Evolutionary conservation across 2,797 vertebrate species (phyloP).

Genomic region (Falco concolor): DNA sequence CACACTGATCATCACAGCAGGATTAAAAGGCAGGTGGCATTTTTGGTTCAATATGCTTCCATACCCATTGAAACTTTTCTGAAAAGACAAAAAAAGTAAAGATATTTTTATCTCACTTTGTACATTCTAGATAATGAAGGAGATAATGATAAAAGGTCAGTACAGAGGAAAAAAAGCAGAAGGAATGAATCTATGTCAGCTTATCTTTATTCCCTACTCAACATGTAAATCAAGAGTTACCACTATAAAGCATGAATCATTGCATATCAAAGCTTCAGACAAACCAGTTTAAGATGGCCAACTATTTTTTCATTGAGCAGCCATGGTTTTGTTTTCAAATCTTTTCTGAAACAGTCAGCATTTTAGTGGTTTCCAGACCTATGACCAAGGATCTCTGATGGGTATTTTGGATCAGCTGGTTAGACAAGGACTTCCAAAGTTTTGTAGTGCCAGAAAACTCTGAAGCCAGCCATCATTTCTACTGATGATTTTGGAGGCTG

Average conservation of each 20-base stretch:
- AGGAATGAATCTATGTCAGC: background rate
- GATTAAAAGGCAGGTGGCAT: background rate
- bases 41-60: background rate
- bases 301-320: background rate
- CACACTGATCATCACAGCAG: background rate
- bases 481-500: background rate
- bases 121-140: background rate
- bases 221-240: background rate
- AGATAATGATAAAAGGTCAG: slow-evolving; percentile 4
- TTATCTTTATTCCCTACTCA: background rate
- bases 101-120: background rate
- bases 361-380: background rate
- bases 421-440: background rate
- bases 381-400: background rate
- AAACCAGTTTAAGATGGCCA: background rate
- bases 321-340: background rate
- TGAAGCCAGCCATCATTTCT: background rate
- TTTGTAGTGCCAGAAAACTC: background rate
- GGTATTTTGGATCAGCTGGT: background rate
- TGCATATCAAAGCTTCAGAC: background rate
- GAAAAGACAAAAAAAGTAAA: background rate
- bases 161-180: background rate
- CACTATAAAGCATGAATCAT: background rate
- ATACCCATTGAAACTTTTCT: background rate
- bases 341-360: background rate